Conservation (phyloP, 2,888 invertebrate species). For the Salticus scenicus region DNA sequence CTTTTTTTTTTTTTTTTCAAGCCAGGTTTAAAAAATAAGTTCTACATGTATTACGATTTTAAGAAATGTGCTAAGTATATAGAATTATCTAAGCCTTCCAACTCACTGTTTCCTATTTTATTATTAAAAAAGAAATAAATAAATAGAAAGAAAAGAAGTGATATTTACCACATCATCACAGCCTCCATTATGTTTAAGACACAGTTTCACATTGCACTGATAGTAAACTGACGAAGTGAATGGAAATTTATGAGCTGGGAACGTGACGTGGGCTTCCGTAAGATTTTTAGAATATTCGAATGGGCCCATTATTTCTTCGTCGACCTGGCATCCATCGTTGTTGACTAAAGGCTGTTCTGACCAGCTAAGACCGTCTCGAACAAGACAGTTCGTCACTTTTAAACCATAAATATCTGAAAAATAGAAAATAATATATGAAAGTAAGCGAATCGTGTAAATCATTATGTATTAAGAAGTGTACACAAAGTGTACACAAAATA, state of each 20-base stretch:
- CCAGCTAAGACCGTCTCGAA: constrained; percentile 93
- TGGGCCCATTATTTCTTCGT: constrained; percentile 93
- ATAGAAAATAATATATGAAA: neutral
- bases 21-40: no score
- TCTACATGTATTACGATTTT: no score
- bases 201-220: constrained; percentile 92
- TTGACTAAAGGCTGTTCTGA: constrained; percentile 92
- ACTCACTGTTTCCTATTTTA: no score
- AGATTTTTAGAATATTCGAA: constrained; percentile 87
- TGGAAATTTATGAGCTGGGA: constrained; percentile 95
- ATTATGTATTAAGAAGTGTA: no score
- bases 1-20: no score
- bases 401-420: constrained; percentile 80
- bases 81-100: no score
- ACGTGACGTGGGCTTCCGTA: constrained; percentile 87
- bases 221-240: constrained; percentile 95
- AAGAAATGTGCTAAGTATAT: no score
- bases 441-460: no score
- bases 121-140: no score
- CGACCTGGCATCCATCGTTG: constrained; percentile 83
- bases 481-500: no score
- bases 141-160: no score
- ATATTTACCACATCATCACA: constrained; percentile 80
- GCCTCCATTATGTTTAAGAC: constrained; percentile 81
- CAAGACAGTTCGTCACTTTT: constrained; percentile 90